phyloP scores from a whole-genome alignment of 2,113 vertebrate genomes.

The Megalops atlanticus region DNA sequence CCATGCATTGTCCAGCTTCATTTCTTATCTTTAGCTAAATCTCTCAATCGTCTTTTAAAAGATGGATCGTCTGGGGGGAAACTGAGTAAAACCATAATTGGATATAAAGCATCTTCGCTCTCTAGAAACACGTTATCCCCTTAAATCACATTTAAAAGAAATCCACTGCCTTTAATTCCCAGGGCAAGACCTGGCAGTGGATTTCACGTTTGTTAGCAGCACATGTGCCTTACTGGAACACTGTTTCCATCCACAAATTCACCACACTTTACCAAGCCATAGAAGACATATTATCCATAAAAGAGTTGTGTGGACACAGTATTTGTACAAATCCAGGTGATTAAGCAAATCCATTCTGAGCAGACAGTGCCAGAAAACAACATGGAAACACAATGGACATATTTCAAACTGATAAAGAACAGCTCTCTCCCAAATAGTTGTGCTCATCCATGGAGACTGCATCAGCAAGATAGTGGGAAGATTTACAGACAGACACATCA shows the following conservation, averaged over 20 bases:
- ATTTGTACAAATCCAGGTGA: not conserved
- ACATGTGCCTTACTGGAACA: not conserved
- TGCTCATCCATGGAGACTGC: too few species aligned
- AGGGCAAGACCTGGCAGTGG: not conserved
- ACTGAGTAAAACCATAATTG: not conserved
- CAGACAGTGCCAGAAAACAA: too few species aligned
- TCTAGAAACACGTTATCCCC: not conserved
- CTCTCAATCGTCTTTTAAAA: not conserved
- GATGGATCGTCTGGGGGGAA: not conserved
- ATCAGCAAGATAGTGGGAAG: too few species aligned
- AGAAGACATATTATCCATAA: not conserved
- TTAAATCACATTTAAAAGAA: not conserved
- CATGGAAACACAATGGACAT: too few species aligned
- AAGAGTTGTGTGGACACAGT: not conserved
- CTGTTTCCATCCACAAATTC: not conserved
- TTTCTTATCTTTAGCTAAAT: not conserved
- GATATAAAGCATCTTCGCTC: not conserved
- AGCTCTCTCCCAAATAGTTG: too few species aligned
- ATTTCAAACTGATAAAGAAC: too few species aligned
- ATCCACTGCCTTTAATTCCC: not conserved
- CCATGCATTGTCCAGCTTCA: not conserved
- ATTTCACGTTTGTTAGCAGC: not conserved
- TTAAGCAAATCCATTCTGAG: not conserved
- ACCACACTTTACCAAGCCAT: not conserved
- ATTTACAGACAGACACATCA: too few species aligned